phyloP scores from a whole-genome alignment of 1,140 invertebrate species.

The Chionoecetes opilio region DNA sequence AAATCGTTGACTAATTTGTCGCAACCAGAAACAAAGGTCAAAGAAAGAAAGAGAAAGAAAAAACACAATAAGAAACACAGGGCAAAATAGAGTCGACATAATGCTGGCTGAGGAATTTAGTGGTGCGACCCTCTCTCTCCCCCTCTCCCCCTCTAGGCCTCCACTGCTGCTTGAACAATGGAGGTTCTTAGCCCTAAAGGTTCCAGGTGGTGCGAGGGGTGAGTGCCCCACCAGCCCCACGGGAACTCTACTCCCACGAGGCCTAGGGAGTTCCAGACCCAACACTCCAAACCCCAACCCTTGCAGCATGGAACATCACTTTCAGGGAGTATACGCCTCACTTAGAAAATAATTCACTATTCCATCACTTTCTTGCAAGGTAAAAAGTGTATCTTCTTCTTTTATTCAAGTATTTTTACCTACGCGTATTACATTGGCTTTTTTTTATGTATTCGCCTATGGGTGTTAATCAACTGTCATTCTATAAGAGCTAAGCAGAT shows the following conservation, averaged over 20 bases:
- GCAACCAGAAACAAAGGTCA: neutral
- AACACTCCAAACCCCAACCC: too few relatives aligned
- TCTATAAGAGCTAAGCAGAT: too few relatives aligned
- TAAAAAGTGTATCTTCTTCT: too few relatives aligned
- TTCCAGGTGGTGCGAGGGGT: neutral
- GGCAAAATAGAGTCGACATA: neutral
- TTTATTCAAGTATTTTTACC: too few relatives aligned
- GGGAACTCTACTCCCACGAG: neutral
- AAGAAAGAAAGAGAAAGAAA: constrained; percentile 14
- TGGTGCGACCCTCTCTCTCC: neutral
- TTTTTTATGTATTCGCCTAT: too few relatives aligned
- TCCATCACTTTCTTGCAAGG: too few relatives aligned
- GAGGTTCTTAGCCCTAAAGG: neutral
- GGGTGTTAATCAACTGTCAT: too few relatives aligned
- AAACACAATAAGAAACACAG: neutral
- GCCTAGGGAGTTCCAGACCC: neutral
- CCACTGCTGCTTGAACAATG: neutral
- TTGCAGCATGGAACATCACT: too few relatives aligned
- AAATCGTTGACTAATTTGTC: neutral
- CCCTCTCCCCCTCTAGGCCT: neutral
- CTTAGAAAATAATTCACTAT: too few relatives aligned
- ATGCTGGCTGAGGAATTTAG: neutral
- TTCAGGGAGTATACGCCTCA: too few relatives aligned
- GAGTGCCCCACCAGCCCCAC: neutral
- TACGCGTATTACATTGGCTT: too few relatives aligned